Evolutionary conservation across 1,140 invertebrate genomes (phyloP), one percentile per base, ranked within the genome.

Genomic region (Charaxes varanes): DNA sequence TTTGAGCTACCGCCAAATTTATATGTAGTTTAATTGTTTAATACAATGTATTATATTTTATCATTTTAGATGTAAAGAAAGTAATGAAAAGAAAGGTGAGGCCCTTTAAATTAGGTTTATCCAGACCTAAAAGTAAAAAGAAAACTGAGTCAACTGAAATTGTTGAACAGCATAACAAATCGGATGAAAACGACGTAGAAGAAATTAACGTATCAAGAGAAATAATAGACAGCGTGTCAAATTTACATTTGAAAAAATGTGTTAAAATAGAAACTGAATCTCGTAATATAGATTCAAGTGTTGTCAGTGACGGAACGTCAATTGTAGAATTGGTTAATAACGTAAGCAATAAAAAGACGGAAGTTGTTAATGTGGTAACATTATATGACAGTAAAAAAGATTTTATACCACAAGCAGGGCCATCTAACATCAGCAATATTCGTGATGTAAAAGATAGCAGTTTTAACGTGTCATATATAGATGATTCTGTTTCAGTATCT

Each of bases 11-110:
- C n/a, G n/a, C n/a, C n/a, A n/a, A 13, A 37, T 19, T 22, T 37
- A 33, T 24, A 12, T 41, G 4, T 28, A 32, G 21, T 32, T 7
- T n/a, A n/a, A n/a, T n/a, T n/a, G n/a, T n/a, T n/a, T n/a, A n/a
- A n/a, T n/a, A n/a, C n/a, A n/a, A n/a, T 28, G 18, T 26, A 17
- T 22, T 23, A 24, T 24, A 7, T 31, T 31, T 43, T 31, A 14
- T 18, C 34, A 1, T 56, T 68, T 22, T 44, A 82, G 74, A 74
- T 63, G 56, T 66, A 3, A 71, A 79, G 41, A 74, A 76, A 61
- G 60, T 72, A 5, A 56, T 65, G 33, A 81, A 81, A 72, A 78
- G 79, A 57, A 82, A 74, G 70, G 76, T 67, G 61, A 62, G 67
- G 59, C 55, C 65, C 7, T 61, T 84, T 17, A 79, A 79, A 61